These are phyloP conservation scores for Slavum lentiscoides DNA, from an alignment of 2,888 invertebrate species.

Conservation along the genomic window DNA sequence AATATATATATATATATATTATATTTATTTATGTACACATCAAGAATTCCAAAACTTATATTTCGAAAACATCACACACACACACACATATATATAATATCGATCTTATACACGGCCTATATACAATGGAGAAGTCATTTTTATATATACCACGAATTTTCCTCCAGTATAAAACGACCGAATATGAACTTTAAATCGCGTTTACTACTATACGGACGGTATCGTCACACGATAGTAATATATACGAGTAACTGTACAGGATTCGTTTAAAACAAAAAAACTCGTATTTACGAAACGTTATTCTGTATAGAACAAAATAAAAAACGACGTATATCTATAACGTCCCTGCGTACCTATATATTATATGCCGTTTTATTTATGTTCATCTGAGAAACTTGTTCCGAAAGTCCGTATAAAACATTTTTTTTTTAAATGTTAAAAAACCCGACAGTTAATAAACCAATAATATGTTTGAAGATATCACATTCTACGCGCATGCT, in stretches of 20 bases:
- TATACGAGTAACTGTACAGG: neutral
- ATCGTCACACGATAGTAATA: neutral
- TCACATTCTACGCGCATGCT: no score
- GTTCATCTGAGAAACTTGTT: neutral
- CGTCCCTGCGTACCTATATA: neutral
- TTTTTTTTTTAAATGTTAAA: no score
- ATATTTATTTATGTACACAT: neutral
- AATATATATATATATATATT: neutral
- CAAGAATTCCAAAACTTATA: neutral
- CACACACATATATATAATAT: slow-evolving; percentile 6
- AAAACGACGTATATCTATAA: neutral
- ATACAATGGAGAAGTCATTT: neutral
- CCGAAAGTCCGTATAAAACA: neutral
- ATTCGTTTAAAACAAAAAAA: neutral
- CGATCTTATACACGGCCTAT: neutral
- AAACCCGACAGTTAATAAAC: no score
- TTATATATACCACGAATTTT: neutral
- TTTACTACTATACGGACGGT: no score
- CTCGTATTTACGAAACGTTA: neutral
- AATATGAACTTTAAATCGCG: slow-evolving; percentile 1
- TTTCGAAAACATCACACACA: neutral
- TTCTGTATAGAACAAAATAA: no score
- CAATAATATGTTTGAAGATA: no score
- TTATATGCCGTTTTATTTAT: neutral
- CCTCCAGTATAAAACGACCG: neutral